phyloP scores from a whole-genome alignment of 1,140 invertebrate genomes.

The Bradysia coprophila region DNA sequence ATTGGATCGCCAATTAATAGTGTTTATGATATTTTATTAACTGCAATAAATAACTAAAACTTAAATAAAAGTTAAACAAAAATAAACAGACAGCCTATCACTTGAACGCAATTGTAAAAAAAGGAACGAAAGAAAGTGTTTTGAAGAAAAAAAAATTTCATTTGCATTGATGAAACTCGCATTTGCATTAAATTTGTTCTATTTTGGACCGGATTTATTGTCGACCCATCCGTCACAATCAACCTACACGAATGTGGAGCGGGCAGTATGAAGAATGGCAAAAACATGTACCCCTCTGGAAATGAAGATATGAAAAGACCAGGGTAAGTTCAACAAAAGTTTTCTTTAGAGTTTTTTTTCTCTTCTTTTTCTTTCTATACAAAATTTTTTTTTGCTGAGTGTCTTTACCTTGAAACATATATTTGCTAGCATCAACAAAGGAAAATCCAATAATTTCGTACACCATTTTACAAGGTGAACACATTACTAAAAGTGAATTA shows the following conservation, averaged over 20 bases:
- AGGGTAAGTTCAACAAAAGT: background rate
- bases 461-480: no score
- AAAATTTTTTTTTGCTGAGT: no score
- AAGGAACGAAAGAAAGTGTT: no score
- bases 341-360: no score
- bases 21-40: background rate
- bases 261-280: background rate
- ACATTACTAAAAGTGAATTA: no score
- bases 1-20: background rate
- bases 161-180: background rate
- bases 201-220: background rate
- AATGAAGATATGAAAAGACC: conserved; percentile 1
- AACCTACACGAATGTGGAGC: background rate
- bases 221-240: background rate
- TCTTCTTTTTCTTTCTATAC: no score
- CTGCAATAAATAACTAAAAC: no score
- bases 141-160: background rate
- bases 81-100: no score
- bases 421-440: background rate
- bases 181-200: background rate
- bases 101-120: no score
- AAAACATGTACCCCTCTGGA: conserved; percentile 1
- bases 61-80: no score
- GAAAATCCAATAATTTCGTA: background rate
- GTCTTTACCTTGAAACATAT: background rate